Evolutionary conservation across 2,797 vertebrate genomes (phyloP).

Genomic region (Hoplostethus mediterraneus): DNA sequence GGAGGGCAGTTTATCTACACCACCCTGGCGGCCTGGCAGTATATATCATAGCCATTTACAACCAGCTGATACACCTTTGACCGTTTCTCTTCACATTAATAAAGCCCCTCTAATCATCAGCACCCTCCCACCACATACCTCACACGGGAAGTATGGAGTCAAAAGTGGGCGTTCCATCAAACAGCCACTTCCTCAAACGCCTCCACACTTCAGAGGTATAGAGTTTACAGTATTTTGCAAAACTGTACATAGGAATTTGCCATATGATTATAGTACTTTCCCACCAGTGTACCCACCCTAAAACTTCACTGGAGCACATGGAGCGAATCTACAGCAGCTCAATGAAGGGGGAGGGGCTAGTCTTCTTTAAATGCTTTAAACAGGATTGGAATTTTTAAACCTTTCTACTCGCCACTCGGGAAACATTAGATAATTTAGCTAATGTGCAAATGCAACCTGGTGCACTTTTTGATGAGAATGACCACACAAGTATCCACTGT

Average conservation of each 20-base stretch:
- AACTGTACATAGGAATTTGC: constrained; percentile 15
- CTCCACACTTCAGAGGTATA: neutral
- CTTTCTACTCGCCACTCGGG: too few species aligned
- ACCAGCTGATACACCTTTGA: constrained; percentile 67
- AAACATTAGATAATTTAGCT: too few species aligned
- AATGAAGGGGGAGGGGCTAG: too few species aligned
- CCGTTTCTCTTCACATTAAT: constrained; percentile 63
- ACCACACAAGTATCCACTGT: too few species aligned
- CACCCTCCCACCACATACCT: constrained; percentile 35
- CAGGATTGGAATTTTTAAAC: too few species aligned
- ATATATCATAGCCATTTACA: constrained; percentile 68
- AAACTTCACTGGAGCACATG: too few species aligned
- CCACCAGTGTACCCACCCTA: too few species aligned
- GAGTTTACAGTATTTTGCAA: constrained; percentile 38
- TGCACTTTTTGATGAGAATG: too few species aligned
- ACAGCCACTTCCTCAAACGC: constrained; percentile 1
- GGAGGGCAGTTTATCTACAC: constrained; percentile 62
- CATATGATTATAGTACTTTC: neutral
- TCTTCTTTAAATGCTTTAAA: too few species aligned
- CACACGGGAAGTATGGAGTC: constrained; percentile 36
- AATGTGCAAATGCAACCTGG: too few species aligned
- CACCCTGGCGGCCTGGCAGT: constrained; percentile 45
- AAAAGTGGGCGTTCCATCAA: constrained; percentile 50
- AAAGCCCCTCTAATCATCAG: constrained; percentile 61
- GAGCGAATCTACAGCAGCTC: too few species aligned